Base-by-base conservation (phyloP, 2,797 vertebrate species). In the Sebastes minor region DNA sequence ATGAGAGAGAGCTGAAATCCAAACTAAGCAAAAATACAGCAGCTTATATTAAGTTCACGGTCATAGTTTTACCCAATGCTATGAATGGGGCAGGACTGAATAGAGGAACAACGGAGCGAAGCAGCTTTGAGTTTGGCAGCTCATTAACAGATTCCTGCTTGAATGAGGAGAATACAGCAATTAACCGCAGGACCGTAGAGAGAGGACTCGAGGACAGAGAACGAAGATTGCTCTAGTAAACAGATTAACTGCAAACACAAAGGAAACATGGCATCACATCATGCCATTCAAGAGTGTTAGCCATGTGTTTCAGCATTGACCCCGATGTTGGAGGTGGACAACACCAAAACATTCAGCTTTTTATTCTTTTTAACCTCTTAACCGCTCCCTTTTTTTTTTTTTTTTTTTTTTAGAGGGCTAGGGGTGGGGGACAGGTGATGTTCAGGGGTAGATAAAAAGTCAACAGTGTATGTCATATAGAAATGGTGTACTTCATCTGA, bases 121-220 rank as follows among this genome's bases (percentile, higher is more conserved):
- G 65, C 84, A 56, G 71, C 82, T 85, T 73, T 52, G 9, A 86
- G 82, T 88, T 80, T 61, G 56, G 78, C 74, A 81, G 90, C 90
- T 93, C 92, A 91, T 95, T 94, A 94, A 76, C 88, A 81, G 81
- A 94, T 94, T 94, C 92, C 89, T 90, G 80, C 38, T 81, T 74
- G 77, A 84, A 76, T 53, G 56, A 74, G 61, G 77, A 91, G 81
- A 92, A 92, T 67, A 69, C 80, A 86, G 79, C 84, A 83, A 91
- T 93, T 92, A 91, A 84, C 64, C 78, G 73, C 61, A 59, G 71
- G 60, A 74, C 78, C 71, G 61, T 35, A 38, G 74, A 66, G 68
- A 46, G 20, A 49, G 76, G 71, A 81, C 59, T 62, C 18, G 8
- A 2, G 59, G 42, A 33, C 71, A 81, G 71, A 81, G 64, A 72